Evolutionary conservation across 2,113 vertebrate species (phyloP), one percentile per base, ranked within the genome.

Genomic region (Arvicanthis niloticus): DNA sequence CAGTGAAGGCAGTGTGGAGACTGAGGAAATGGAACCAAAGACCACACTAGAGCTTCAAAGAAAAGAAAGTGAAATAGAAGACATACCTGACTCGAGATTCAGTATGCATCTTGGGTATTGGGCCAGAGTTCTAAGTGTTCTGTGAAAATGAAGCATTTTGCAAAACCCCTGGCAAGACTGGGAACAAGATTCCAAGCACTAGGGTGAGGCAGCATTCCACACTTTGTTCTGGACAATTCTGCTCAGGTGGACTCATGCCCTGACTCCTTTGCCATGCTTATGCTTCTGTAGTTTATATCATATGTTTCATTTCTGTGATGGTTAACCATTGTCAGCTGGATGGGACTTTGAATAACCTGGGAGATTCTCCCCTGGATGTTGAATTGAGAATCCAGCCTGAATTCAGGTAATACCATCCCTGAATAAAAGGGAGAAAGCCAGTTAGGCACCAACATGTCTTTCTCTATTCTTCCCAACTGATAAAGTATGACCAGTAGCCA

Each of bases 141-240:
- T 22, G 2, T 31, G 51, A 60, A 48, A 34, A 77, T 82, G 31
- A 8, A 67, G 53, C 76, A 58, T 68, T 51, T 37, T 67, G 45
- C 22, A 90, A 80, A 81, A 89, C 76, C 80, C 40, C 89, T 72
- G 72, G 51, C 29, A 93, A 91, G 85, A 84, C 31, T 91, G 75
- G 73, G 89, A 80, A 91, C 76, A 40, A 91, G 76, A 42, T 70
- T 58, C 42, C 9, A 81, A 93, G 85, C n/a, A 29, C 86, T 65
- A 78, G n/a, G 51, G 70, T 72, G 31, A 88, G 93, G 91, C 75
- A 51, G 17, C 58, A n/a, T 11, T 80, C 45, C 72, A n/a, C 29
- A 78, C 56, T 75, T 75, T 58, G 21, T 92, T 96, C 72, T 82
- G 78, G 86, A 85, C 67, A 58, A 88, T 90, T 92, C 88, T 88